phyloP scores from a whole-genome alignment of 2,797 vertebrate species.

The Lutjanus argentimaculatus region DNA sequence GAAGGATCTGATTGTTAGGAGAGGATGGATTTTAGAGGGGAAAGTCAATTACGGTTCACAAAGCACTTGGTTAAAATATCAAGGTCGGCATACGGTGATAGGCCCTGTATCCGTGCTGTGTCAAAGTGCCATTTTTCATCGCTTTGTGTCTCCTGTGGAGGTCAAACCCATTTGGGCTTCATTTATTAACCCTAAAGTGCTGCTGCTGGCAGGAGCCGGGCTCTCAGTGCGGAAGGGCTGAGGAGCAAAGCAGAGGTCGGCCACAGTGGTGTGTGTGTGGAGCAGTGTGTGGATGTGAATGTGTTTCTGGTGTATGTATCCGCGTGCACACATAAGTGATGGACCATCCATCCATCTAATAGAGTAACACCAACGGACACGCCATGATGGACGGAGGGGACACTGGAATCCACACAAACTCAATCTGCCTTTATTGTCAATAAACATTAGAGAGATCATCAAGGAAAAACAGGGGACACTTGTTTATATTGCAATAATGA shows the following conservation, averaged over 20 bases:
- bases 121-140: constrained; percentile 84
- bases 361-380: constrained; percentile 45
- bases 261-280: not conserved
- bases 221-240: constrained; percentile 36
- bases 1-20: constrained; percentile 65
- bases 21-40: constrained; percentile 72
- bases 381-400: constrained; percentile 33
- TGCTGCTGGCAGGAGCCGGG: constrained; percentile 68
- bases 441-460: constrained; percentile 78
- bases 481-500: constrained; percentile 69
- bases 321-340: constrained; percentile 1
- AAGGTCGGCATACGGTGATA: constrained; percentile 73
- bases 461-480: constrained; percentile 57
- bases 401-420: constrained; percentile 71
- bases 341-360: constrained; percentile 69
- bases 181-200: constrained; percentile 84
- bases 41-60: constrained; percentile 78
- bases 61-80: constrained; percentile 83
- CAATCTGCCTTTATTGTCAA: constrained; percentile 76
- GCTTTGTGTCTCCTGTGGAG: constrained; percentile 74
- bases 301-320: constrained; percentile 1
- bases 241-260: constrained; percentile 50
- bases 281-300: constrained; percentile 7
- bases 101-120: constrained; percentile 64
- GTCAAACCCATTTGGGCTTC: constrained; percentile 80